Percentiles rank a stretch among this genome's conserved stretches.
Conservation (phyloP, 2,113 vertebrate genomes). For the Xiphophorus maculatus region DNA sequence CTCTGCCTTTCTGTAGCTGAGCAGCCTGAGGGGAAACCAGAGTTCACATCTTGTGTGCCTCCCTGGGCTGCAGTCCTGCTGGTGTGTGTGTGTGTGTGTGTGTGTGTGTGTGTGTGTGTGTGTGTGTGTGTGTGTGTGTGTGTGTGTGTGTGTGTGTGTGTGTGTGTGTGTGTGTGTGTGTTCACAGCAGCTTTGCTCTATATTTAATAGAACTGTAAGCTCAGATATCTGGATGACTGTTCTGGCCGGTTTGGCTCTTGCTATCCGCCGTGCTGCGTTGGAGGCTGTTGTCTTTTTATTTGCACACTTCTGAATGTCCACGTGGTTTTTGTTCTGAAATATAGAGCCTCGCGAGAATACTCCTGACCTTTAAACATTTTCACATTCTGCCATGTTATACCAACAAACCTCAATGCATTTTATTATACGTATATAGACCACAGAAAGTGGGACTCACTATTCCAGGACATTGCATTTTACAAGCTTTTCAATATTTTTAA, state of each 20-base stretch:
- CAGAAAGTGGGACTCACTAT: not conserved
- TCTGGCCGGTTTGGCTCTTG: not conserved
- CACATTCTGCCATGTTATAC: not conserved
- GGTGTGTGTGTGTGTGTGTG: not conserved
- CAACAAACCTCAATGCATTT: not conserved
- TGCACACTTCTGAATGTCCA: not conserved
- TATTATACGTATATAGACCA: not conserved
- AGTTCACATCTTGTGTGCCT: constrained; percentile 15
- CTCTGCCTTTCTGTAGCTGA: constrained; percentile 5
- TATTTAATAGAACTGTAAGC: constrained; percentile 11
- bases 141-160: too few relatives aligned
- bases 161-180: not conserved
- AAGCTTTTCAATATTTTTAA: too few relatives aligned
- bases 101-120: too few relatives aligned
- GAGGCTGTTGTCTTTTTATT: not conserved
- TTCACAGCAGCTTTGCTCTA: constrained; percentile 30
- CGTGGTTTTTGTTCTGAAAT: not conserved
- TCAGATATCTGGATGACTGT: not conserved
- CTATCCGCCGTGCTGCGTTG: not conserved
- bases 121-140: not conserved
- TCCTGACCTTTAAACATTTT: not conserved
- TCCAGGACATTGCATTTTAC: not conserved
- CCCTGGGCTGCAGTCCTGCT: constrained; percentile 7
- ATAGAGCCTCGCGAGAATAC: not conserved
- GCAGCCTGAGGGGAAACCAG: constrained; percentile 30